Evolutionary conservation across 1,140 invertebrate genomes (phyloP).

Genomic region (Brachionus asplanchnoidis): DNA sequence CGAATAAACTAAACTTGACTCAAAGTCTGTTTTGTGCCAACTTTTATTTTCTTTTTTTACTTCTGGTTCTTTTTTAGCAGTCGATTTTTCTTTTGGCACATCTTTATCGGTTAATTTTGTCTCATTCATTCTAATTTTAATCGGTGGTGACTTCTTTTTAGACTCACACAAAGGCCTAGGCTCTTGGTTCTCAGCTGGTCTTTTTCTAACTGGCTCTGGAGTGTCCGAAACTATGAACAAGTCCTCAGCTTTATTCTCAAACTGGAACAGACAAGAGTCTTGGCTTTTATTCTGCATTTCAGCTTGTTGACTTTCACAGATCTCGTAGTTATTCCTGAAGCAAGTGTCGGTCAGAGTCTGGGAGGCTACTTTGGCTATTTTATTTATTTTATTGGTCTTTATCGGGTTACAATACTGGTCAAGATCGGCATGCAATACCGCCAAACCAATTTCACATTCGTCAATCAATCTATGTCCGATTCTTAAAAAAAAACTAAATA

Average conservation of each 20-base stretch:
- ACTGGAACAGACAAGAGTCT: slow-evolving; percentile 19
- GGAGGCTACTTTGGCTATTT: background rate
- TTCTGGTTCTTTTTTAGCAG: background rate
- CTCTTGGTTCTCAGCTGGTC: slow-evolving; percentile 43
- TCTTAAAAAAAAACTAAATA: background rate
- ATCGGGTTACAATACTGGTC: background rate
- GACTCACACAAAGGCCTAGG: background rate
- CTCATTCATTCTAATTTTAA: background rate
- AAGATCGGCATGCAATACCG: background rate
- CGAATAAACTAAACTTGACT: background rate
- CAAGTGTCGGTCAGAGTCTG: slow-evolving; percentile 24
- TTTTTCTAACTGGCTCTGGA: slow-evolving; percentile 13
- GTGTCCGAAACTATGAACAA: slow-evolving; percentile 12
- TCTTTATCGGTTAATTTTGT: background rate
- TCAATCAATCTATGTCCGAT: background rate
- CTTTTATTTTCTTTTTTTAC: background rate
- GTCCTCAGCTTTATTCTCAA: slow-evolving; percentile 20
- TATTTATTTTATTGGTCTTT: background rate
- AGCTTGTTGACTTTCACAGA: background rate
- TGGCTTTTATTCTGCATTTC: background rate
- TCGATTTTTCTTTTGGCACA: background rate
- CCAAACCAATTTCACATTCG: slow-evolving; percentile 23
- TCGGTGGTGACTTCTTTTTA: background rate
- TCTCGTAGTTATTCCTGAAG: background rate
- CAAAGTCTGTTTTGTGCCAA: background rate